Evolutionary conservation across 2,113 vertebrate species (phyloP).

Genomic region (Ceyx cyanopectus): DNA sequence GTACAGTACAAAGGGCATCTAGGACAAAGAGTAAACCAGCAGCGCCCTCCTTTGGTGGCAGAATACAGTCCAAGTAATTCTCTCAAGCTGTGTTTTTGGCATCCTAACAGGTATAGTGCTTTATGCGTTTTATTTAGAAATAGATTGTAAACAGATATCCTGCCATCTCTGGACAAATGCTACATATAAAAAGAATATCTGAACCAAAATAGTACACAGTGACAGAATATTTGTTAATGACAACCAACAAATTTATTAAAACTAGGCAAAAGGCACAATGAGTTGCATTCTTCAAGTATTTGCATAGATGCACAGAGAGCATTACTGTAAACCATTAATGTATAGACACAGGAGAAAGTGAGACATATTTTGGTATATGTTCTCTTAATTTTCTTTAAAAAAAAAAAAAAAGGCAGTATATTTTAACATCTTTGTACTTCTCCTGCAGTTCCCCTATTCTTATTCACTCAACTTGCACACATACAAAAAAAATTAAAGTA

Average conservation of each 20-base stretch:
- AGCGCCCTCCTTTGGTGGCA: constrained; percentile 40
- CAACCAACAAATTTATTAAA: constrained; percentile 77
- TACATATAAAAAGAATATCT: not conserved
- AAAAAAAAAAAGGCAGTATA: not conserved
- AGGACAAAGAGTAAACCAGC: not conserved
- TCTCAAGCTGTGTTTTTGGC: not conserved
- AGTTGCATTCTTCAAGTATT: constrained; percentile 82
- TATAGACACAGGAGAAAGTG: constrained; percentile 46
- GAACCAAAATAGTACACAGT: not conserved
- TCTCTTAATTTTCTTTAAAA: constrained; percentile 40
- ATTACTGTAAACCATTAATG: constrained; percentile 79
- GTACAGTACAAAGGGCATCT: not conserved
- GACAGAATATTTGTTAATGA: not conserved
- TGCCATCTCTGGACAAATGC: not conserved
- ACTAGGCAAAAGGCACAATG: constrained; percentile 78
- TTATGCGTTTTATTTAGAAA: not conserved
- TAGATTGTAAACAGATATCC: not conserved
- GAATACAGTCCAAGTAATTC: not conserved
- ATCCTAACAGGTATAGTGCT: not conserved
- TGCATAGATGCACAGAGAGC: constrained; percentile 79
- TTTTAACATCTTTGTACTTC: constrained; percentile 25
- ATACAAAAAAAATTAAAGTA: not conserved
- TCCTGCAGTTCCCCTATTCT: not conserved
- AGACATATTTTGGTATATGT: constrained; percentile 18
- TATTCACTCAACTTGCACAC: not conserved